These are phyloP conservation scores for Astur gentilis DNA, from an alignment of 2,113 vertebrate species.

Conservation along the genomic window DNA sequence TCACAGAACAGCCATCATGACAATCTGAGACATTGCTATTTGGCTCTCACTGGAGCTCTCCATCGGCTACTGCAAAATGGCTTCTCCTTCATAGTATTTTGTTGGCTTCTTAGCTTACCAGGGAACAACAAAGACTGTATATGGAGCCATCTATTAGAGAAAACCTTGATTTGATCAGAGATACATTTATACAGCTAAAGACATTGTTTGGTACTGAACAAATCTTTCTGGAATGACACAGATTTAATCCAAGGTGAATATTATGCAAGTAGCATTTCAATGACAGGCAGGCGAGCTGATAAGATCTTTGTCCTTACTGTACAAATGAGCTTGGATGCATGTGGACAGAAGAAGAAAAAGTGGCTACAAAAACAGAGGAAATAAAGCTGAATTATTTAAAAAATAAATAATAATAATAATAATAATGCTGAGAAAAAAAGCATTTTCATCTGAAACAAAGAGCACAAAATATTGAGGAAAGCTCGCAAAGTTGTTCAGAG, in stretches of 20 bases:
- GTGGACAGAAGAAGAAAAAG: neutral
- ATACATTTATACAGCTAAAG: neutral
- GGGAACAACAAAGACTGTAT: neutral
- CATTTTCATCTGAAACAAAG: neutral
- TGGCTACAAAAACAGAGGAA: neutral
- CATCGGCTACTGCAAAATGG: neutral
- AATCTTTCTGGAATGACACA: neutral
- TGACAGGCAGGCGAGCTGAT: neutral
- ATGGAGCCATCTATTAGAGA: neutral
- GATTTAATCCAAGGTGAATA: neutral
- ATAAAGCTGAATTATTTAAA: neutral
- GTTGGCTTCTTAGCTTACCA: neutral
- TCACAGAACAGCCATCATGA: neutral
- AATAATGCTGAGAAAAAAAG: neutral
- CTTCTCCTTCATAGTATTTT: neutral
- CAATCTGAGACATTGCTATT: neutral
- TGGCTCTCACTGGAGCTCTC: neutral
- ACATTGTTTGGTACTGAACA: neutral
- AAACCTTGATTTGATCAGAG: neutral
- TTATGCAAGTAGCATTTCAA: neutral
- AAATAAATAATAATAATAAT: neutral
- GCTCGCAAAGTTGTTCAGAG: neutral
- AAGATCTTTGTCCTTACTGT: neutral
- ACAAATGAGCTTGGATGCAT: neutral
- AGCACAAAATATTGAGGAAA: conserved; percentile 11